Evolutionary conservation across 2,113 vertebrate genomes (phyloP).

Genomic region (Arvicanthis niloticus): DNA sequence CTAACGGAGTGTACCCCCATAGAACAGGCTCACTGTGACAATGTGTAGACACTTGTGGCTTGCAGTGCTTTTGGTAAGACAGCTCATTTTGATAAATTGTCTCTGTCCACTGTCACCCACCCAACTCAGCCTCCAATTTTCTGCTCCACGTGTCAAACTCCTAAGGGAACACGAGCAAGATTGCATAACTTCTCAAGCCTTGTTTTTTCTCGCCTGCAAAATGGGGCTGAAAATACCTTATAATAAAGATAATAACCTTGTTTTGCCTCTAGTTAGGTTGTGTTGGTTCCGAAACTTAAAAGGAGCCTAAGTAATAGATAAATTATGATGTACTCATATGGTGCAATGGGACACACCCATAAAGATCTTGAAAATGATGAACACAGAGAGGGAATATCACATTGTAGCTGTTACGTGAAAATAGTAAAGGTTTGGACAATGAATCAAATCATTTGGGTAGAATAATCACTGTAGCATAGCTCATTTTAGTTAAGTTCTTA

Average conservation of each 20-base stretch:
- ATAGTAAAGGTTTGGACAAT: not conserved
- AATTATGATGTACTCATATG: not conserved
- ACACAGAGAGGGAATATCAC: not conserved
- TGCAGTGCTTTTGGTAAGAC: not conserved
- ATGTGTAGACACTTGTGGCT: not conserved
- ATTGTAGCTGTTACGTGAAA: not conserved
- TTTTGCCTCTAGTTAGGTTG: conserved; percentile 18
- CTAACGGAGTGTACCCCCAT: conserved; percentile 65
- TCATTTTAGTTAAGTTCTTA: not conserved
- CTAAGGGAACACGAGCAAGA: not conserved
- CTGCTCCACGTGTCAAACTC: not conserved
- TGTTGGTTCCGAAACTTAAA: not conserved
- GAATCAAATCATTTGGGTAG: not conserved
- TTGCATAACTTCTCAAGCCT: not conserved
- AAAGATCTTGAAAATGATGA: not conserved
- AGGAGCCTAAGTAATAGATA: conserved; percentile 2
- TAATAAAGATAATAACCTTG: not conserved
- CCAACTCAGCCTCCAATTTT: not conserved
- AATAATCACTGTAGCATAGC: not conserved
- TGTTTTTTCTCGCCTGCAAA: conserved; percentile 34
- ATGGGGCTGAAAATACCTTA: conserved; percentile 5
- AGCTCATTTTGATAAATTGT: not conserved
- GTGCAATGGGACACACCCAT: not conserved
- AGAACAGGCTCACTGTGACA: conserved; percentile 38
- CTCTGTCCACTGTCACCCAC: not conserved